Evolutionary conservation across 2,888 invertebrate species (phyloP).

Genomic region (Drosophila testacea): DNA sequence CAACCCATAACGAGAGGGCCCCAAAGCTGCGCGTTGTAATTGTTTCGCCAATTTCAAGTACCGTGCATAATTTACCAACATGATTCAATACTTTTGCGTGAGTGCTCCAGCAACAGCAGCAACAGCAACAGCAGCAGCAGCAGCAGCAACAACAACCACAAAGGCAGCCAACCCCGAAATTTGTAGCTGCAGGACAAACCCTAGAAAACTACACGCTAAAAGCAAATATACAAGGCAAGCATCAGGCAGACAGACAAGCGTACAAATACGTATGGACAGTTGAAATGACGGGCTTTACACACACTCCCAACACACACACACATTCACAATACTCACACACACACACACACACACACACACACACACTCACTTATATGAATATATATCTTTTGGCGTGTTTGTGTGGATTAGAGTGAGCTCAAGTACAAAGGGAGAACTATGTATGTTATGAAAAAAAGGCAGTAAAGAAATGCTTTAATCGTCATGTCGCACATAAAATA

Average conservation of each 20-base stretch:
- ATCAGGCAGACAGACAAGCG: slow-evolving; percentile 60
- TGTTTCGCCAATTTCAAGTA: slow-evolving; percentile 80
- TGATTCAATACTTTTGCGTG: slow-evolving; percentile 75
- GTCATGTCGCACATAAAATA: slow-evolving; percentile 18
- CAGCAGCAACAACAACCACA: slow-evolving; percentile 19
- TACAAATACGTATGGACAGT: slow-evolving; percentile 76
- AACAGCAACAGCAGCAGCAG: slow-evolving; percentile 4
- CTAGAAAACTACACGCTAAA: slow-evolving; percentile 70
- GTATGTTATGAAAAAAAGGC: slow-evolving; percentile 17
- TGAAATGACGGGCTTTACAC: slow-evolving; percentile 66
- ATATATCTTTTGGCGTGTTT: slow-evolving; percentile 51
- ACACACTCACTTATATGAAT: slow-evolving; percentile 23
- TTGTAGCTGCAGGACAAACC: slow-evolving; percentile 61
- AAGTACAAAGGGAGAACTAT: slow-evolving; percentile 24
- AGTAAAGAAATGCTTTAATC: slow-evolving; percentile 6
- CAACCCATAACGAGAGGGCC: slow-evolving; percentile 34
- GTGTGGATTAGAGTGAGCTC: slow-evolving; percentile 70
- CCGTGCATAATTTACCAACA: slow-evolving; percentile 77
- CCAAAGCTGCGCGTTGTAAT: slow-evolving; percentile 63
- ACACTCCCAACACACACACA: slow-evolving; percentile 10
- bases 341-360: slow-evolving; percentile 21
- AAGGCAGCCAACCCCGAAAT: slow-evolving; percentile 49
- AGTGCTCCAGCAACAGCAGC: slow-evolving; percentile 42
- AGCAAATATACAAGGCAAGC: slow-evolving; percentile 61
- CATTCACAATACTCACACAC: slow-evolving; percentile 5